A percentile compares a stretch with the other conserved stretches of the same genome.
Evolutionary conservation across 2,797 vertebrate genomes (phyloP).

Genomic region (Gobio occitaniae): DNA sequence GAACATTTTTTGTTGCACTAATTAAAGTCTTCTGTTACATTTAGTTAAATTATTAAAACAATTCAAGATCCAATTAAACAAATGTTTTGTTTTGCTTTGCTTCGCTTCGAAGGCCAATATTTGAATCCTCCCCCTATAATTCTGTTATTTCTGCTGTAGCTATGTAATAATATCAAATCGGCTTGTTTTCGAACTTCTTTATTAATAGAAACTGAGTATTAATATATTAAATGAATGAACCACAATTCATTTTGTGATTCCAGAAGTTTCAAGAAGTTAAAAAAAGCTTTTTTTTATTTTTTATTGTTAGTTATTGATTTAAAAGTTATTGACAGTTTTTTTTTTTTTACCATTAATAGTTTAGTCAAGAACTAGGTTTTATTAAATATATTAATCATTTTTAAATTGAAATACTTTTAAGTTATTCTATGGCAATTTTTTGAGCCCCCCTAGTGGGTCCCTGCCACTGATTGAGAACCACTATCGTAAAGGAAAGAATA

Average conservation of each 20-base stretch:
- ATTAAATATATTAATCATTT: neutral
- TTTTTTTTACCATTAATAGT: neutral
- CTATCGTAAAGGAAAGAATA: neutral
- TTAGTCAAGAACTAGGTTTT: neutral
- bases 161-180: neutral
- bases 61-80: neutral
- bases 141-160: neutral
- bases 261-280: neutral
- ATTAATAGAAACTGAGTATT: neutral
- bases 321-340: no score
- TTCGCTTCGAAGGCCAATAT: neutral
- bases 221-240: neutral
- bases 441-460: neutral
- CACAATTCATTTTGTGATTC: neutral
- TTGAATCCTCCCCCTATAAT: neutral
- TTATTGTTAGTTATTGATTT: neutral
- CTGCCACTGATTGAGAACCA: neutral
- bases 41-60: neutral
- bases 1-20: neutral
- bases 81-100: neutral
- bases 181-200: neutral
- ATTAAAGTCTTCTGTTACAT: neutral
- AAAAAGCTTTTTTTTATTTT: neutral
- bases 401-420: neutral
- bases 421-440: neutral